Percentiles rank a stretch among this genome's conserved stretches.
Conservation (phyloP, 2,797 vertebrate species). For the Dryobates pubescens region DNA sequence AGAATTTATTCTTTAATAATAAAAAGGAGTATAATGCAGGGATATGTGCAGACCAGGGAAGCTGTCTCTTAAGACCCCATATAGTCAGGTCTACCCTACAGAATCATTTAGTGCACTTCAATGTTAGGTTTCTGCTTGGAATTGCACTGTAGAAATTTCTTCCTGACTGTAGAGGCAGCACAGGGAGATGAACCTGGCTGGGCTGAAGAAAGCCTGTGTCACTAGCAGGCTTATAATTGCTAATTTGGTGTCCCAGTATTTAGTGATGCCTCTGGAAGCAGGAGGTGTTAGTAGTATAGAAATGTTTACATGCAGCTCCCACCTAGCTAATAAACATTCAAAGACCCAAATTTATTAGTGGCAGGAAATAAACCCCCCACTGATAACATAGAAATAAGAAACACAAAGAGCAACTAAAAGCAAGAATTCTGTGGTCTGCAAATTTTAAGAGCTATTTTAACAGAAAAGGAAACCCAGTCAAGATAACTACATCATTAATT, state of each 20-base stretch:
- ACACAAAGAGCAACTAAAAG: not conserved
- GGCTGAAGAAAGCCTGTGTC: slow-evolving; percentile 14
- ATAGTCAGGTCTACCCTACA: not conserved
- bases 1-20: not conserved
- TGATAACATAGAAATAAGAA: not conserved
- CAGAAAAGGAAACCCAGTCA: not conserved
- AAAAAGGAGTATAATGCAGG: not conserved
- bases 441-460: not conserved
- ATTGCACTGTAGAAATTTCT: not conserved
- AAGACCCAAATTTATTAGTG: not conserved
- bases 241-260: not conserved
- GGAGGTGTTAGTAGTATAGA: not conserved
- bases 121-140: not conserved
- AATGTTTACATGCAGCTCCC: not conserved
- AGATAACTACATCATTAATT: not conserved
- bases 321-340: not conserved
- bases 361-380: not conserved
- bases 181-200: not conserved
- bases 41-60: not conserved
- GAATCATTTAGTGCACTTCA: not conserved
- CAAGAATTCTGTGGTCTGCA: not conserved
- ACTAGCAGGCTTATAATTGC: not conserved
- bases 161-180: not conserved
- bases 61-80: not conserved
- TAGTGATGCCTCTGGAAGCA: not conserved